Evolutionary conservation across 2,113 vertebrate species (phyloP), one percentile per base, ranked within the genome.

Genomic region (Neogobius melanostomus): DNA sequence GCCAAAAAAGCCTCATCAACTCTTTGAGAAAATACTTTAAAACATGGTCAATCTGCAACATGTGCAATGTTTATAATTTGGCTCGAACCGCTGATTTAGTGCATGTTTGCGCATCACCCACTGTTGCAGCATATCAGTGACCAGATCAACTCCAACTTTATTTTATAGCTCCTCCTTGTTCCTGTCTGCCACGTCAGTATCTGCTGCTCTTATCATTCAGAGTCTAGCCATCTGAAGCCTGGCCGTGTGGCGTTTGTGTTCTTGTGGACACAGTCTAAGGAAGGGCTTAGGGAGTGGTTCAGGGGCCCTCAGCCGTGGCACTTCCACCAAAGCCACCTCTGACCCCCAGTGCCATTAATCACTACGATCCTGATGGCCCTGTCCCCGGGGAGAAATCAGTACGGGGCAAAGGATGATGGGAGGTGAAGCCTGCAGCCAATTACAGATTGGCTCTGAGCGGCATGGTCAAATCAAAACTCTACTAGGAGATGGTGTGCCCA

Each of bases 271-370:
- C 28, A 82, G 75, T 67, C 62, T 59, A 75, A 90, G 82, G 90
- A 87, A 90, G 71, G 87, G 83, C 77, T 87, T 82, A 78, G 88
- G 86, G 87, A 88, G 89, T 79, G 87, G 88, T 86, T 85, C 65
- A 53, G 82, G 81, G 87, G 88, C 80, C 88, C 90, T 89, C 87
- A 48, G 83, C 72, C 75, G 36, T 46, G 11, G 86, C 83, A 89
- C 88, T 91, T 91, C 91, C 91, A 91, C 87, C 87, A 82, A 59
- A 64, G 68, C 12, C 48, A 93, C 91, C 90, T 84, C 80, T 91
- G 88, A 92, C 90, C 91, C 79, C 63, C 11, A 65, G 66, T 80
- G 83, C 87, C 91, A 92, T 93, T 93, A 93, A 93, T 93, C 92
- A 92, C 90, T 86, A 85, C 50, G 79, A 88, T 91, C 79, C 87